These are phyloP conservation scores for Thamnophis sirtalis DNA, from an alignment of 2,113 vertebrate species.

Conservation along the genomic window DNA sequence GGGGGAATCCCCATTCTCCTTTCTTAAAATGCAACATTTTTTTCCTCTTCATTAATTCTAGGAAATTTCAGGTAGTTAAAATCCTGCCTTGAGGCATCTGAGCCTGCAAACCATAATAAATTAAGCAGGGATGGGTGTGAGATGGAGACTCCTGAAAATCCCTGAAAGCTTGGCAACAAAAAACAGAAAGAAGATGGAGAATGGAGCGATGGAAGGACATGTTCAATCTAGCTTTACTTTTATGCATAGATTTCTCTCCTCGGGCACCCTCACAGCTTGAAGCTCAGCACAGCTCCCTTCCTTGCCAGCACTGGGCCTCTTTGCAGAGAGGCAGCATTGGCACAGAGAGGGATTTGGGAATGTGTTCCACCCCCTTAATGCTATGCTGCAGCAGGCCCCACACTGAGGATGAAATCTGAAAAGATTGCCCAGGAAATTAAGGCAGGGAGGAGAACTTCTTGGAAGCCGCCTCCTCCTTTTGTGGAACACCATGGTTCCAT, in stretches of 20 bases:
- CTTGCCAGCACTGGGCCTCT: not conserved
- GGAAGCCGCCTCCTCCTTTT: not conserved
- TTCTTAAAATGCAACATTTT: conserved; percentile 26
- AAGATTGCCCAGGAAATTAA: too few relatives aligned
- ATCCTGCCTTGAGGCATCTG: not conserved
- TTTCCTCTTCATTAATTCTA: not conserved
- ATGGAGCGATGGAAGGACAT: not conserved
- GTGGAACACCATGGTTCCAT: not conserved
- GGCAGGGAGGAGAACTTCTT: not conserved
- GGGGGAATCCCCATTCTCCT: not conserved
- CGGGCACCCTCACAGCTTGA: not conserved
- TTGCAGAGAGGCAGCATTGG: not conserved
- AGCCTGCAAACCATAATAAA: not conserved
- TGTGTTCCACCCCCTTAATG: not conserved
- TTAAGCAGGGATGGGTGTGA: not conserved
- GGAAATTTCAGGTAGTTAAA: not conserved
- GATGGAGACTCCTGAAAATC: not conserved
- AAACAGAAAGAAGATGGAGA: not conserved
- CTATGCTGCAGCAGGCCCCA: not conserved
- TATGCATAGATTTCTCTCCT: not conserved
- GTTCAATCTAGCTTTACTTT: not conserved
- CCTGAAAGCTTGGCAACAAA: not conserved
- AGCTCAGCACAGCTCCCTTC: not conserved
- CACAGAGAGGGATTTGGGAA: not conserved
- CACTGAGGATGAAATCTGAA: not conserved